phyloP scores from a whole-genome alignment of 2,888 invertebrate genomes.

The Pollenia angustigena region DNA sequence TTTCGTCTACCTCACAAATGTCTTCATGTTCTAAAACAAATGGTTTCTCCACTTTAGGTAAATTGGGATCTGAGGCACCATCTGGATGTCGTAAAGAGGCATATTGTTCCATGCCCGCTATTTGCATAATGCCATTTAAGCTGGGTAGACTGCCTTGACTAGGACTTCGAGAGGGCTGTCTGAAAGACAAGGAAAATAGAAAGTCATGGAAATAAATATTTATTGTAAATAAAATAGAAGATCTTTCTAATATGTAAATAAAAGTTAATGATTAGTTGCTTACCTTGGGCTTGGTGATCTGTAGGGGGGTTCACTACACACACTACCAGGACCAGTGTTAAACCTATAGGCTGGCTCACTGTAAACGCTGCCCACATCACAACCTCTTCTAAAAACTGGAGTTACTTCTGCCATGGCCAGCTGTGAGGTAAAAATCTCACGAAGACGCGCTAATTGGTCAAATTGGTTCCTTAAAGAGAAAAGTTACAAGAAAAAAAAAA shows the following conservation, averaged over 20 bases:
- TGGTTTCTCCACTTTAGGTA: slow-evolving; percentile 84
- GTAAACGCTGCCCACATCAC: slow-evolving; percentile 84
- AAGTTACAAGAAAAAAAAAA: not conserved
- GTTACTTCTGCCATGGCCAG: slow-evolving; percentile 90
- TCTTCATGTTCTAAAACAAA: slow-evolving; percentile 80
- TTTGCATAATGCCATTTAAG: slow-evolving; percentile 88
- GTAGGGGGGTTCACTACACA: slow-evolving; percentile 94
- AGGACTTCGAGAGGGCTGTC: slow-evolving; percentile 83
- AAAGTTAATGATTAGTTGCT: slow-evolving; percentile 34
- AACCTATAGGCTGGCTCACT: slow-evolving; percentile 84
- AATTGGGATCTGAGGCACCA: slow-evolving; percentile 96
- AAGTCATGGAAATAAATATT: not conserved
- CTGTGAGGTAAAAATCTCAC: slow-evolving; percentile 92
- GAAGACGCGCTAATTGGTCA: slow-evolving; percentile 92
- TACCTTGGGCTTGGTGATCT: slow-evolving; percentile 85
- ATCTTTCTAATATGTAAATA: not conserved
- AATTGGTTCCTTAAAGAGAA: slow-evolving; percentile 85
- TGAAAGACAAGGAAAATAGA: slow-evolving; percentile 50
- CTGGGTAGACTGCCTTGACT: slow-evolving; percentile 85
- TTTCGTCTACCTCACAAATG: slow-evolving; percentile 83
- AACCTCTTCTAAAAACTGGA: slow-evolving; percentile 86
- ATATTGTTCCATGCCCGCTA: slow-evolving; percentile 86
- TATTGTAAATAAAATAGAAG: not conserved
- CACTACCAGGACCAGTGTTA: slow-evolving; percentile 89
- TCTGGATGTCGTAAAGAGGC: slow-evolving; percentile 94